phyloP scores from a whole-genome alignment of 2,113 vertebrate genomes.

The Xyrauchen texanus region DNA sequence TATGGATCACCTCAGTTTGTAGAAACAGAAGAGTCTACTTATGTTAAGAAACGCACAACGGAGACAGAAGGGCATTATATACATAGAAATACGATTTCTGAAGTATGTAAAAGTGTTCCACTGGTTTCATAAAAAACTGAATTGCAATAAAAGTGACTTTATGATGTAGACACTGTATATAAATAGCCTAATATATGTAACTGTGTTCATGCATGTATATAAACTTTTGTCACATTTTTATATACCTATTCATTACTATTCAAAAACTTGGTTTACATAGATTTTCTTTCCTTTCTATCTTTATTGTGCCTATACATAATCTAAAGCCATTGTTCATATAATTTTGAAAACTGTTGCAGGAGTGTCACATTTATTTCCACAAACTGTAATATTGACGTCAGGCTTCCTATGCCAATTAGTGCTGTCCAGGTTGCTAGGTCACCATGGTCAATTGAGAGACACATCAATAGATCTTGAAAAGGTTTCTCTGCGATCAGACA shows the following conservation, averaged over 20 bases:
- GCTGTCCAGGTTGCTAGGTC: slow-evolving; percentile 96
- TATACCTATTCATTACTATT: not conserved
- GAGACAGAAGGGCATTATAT: slow-evolving; percentile 6
- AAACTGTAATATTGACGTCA: slow-evolving; percentile 91
- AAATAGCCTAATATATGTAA: not conserved
- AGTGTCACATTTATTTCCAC: slow-evolving; percentile 78
- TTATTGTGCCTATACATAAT: not conserved
- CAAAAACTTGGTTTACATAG: not conserved
- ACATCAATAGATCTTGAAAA: slow-evolving; percentile 99
- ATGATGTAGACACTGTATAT: not conserved
- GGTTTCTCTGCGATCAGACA: slow-evolving; percentile 98
- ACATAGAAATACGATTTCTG: not conserved
- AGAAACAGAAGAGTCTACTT: slow-evolving; percentile 36
- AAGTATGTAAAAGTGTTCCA: not conserved
- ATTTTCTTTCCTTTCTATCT: too few species aligned
- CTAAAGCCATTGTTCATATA: slow-evolving; percentile 32
- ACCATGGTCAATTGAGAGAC: slow-evolving; percentile 98
- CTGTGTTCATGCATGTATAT: not conserved
- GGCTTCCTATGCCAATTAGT: slow-evolving; percentile 94
- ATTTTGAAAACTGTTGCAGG: slow-evolving; percentile 66
- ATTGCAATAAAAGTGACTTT: not conserved
- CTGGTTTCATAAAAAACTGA: not conserved
- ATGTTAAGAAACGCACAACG: slow-evolving; percentile 32
- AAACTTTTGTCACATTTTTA: not conserved
- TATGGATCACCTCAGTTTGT: slow-evolving; percentile 7